Percentiles rank a stretch among this genome's conserved stretches.
These are phyloP conservation scores for Tricholauxania praeusta DNA, from an alignment of 2,888 invertebrate genomes.

Conservation along the genomic window DNA sequence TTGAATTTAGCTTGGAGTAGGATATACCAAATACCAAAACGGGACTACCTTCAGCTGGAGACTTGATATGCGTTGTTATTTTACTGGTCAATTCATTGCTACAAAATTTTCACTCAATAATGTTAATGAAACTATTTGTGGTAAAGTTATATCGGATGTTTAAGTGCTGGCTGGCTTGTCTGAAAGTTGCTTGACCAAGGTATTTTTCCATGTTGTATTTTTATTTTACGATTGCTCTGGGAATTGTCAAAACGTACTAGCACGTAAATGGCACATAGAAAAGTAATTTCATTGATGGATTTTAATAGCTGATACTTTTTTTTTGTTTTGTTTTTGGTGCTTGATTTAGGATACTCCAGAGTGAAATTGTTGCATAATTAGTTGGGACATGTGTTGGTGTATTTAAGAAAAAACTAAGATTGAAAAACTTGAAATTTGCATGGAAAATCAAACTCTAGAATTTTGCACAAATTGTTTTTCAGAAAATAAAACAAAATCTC, in stretches of 20 bases:
- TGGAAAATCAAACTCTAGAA: too few species aligned
- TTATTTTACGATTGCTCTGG: constrained; percentile 55
- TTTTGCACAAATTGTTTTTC: too few species aligned
- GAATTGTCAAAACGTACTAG: constrained; percentile 42
- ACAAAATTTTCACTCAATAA: constrained; percentile 8
- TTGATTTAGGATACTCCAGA: constrained; percentile 26
- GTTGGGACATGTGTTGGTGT: constrained; percentile 16
- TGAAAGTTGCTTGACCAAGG: constrained; percentile 49
- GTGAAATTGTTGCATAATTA: constrained; percentile 34
- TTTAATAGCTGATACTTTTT: constrained; percentile 42
- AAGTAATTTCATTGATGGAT: constrained; percentile 61
- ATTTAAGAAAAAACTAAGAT: not conserved
- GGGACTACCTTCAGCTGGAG: not conserved
- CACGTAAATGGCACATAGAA: constrained; percentile 25
- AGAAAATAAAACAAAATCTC: too few species aligned
- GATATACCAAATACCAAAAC: too few species aligned
- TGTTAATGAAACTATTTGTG: constrained; percentile 1
- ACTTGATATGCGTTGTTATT: too few species aligned
- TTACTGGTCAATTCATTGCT: too few species aligned
- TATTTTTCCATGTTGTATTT: constrained; percentile 51
- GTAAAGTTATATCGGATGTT: not conserved
- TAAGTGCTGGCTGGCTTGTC: constrained; percentile 46
- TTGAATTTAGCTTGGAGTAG: too few species aligned
- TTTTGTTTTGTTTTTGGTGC: not conserved
- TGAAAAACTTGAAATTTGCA: too few species aligned